Percentiles rank a stretch among this genome's conserved stretches.
Conservation (phyloP, 2,888 invertebrate species). For the Quadroppia sp. region DNA sequence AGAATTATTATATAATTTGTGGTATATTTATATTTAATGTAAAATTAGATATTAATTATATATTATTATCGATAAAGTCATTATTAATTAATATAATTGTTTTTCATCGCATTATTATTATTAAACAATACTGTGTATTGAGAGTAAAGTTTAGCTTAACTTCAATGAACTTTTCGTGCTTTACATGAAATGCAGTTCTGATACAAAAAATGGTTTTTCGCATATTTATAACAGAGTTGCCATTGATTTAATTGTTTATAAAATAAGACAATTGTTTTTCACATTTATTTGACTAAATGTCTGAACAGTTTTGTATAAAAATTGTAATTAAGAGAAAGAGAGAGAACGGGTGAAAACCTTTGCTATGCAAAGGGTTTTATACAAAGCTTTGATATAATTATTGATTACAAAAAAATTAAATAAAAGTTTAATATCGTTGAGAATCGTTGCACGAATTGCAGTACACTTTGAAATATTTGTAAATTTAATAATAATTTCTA, state of each 20-base stretch:
- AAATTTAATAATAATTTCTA: neutral
- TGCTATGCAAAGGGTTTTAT: conserved; percentile 11
- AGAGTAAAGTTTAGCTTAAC: conserved; percentile 2
- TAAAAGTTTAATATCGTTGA: neutral
- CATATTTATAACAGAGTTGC: neutral
- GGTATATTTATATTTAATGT: conserved; percentile 14
- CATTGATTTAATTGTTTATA: conserved; percentile 1
- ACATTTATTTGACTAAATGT: neutral
- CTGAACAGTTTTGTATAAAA: neutral
- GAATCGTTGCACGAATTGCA: conserved; percentile 1
- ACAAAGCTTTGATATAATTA: conserved; percentile 3
- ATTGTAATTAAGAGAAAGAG: neutral
- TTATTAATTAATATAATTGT: neutral
- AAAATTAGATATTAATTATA: conserved; percentile 1
- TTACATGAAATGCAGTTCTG: neutral
- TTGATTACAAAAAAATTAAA: neutral
- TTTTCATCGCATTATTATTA: neutral
- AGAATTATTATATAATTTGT: neutral
- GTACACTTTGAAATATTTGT: neutral
- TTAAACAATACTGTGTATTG: conserved; percentile 30
- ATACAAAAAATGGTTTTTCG: neutral
- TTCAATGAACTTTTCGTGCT: neutral
- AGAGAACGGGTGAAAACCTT: neutral
- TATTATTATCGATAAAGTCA: neutral
- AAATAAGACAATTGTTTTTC: neutral